A percentile compares a stretch with the other conserved stretches of the same genome.
phyloP scores from a whole-genome alignment of 2,113 vertebrate genomes.

The Piprites chloris region DNA sequence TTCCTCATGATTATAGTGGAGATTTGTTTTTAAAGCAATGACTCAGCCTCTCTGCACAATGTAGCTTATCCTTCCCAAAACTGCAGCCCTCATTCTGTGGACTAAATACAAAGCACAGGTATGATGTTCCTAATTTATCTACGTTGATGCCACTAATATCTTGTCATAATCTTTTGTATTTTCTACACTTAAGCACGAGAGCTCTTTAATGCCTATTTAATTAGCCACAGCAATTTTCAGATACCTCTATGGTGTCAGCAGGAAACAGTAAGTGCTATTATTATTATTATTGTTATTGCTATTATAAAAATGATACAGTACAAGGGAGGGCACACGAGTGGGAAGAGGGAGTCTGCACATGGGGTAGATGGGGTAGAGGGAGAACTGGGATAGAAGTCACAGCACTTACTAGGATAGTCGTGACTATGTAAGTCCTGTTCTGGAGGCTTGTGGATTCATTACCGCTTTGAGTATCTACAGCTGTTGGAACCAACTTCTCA shows the following conservation, averaged over 20 bases:
- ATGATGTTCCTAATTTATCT: constrained; percentile 4
- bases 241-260: background rate
- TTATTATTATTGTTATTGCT: constrained; percentile 14
- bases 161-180: constrained; percentile 55
- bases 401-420: constrained; percentile 91
- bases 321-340: background rate
- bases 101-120: constrained; percentile 31
- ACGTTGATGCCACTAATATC: constrained; percentile 10
- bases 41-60: constrained; percentile 38
- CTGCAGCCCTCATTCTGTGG: constrained; percentile 31
- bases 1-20: constrained; percentile 16
- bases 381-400: background rate
- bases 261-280: constrained; percentile 9
- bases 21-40: constrained; percentile 48
- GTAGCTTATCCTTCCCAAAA: constrained; percentile 4
- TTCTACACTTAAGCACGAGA: constrained; percentile 21
- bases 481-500: constrained; percentile 89
- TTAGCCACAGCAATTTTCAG: constrained; percentile 15
- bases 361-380: background rate
- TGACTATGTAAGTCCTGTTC: constrained; percentile 96
- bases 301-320: background rate
- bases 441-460: constrained; percentile 90
- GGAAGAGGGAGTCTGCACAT: background rate
- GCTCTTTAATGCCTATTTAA: constrained; percentile 29
- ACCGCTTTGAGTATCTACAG: constrained; percentile 79